Base-by-base conservation (phyloP, 2,888 invertebrate genomes). In the Andrena haemorrhoa region DNA sequence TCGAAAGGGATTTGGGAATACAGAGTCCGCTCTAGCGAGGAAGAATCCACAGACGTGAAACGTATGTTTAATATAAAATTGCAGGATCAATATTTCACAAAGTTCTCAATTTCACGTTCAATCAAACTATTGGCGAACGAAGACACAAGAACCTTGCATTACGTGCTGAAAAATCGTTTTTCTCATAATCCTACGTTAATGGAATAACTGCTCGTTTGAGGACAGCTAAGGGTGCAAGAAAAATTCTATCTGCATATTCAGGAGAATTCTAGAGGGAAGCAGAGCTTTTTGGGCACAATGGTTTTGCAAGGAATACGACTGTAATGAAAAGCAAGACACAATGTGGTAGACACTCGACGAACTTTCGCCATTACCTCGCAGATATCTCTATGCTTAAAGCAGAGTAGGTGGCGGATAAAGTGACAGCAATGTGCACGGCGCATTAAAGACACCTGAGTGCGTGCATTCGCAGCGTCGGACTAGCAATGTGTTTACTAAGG, bases 361-460 rank as follows among this genome's bases (percentile, higher is more conserved):
- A 81, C 69, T 74, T 81, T 70, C 33, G 35, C 80, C 60, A 70
- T 66, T 79, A 74, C n/a, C 47, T 35, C 35, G 65, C 53, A 61
- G 60, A 56, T 74, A 79, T 69, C 41, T 20, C 26, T 16, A 35
- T 61, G 56, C 65, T 70, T 53, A 49, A 53, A 72, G 64, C 80
- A 65, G 79, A 74, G 69, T 82, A 79, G 69, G 60, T 70, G 74
- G 23, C 35, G 53, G 70, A 80, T 79, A 79, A 74, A 74, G 81
- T 79, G 69, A 79, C 79, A 74, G 69, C 81, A 58, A 69, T 41
- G 60, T 53, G 58, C 51, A 53, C 12, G 64, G 47, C 64, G 51
- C 79, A 69, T 61, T 81, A 79, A 73, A 58, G 60, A 53, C 79
- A 71, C 64, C 79, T 53, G 81, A 81, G 69, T 70, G 79, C 71